These are phyloP conservation scores for Clitarchus hookeri DNA, from an alignment of 2,888 invertebrate genomes.

Conservation along the genomic window DNA sequence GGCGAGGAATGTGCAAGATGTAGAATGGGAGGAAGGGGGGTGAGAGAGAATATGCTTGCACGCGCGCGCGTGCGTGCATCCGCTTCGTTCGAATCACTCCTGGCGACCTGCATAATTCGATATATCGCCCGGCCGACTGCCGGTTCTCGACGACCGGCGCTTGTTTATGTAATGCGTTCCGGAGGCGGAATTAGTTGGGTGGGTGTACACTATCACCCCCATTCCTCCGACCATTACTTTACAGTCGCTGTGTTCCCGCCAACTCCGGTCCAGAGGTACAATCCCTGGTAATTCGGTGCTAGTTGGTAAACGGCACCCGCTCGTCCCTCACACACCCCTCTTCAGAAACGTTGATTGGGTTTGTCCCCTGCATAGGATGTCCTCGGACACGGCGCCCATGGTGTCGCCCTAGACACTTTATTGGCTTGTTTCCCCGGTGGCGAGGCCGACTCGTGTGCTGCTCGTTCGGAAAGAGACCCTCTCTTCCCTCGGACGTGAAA, in stretches of 20 bases:
- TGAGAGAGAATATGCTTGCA: not conserved
- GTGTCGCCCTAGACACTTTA: not conserved
- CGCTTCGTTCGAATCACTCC: not conserved
- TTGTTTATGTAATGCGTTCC: not conserved
- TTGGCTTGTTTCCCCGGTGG: not conserved
- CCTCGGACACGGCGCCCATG: not conserved
- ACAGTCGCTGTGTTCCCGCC: not conserved
- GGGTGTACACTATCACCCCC: not conserved
- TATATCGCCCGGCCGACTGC: not conserved
- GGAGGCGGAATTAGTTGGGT: not conserved
- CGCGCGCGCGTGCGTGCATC: not conserved
- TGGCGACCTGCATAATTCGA: not conserved
- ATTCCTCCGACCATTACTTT: not conserved
- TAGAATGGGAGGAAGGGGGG: not conserved
- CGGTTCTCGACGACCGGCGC: no score
- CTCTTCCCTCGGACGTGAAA: not conserved
- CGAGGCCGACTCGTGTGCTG: not conserved
- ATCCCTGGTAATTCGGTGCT: not conserved
- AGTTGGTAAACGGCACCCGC: not conserved
- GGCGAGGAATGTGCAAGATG: not conserved
- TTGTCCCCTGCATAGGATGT: not conserved
- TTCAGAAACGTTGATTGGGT: slow-evolving; percentile 14
- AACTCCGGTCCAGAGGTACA: not conserved
- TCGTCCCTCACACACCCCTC: not conserved
- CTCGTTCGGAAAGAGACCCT: not conserved